Evolutionary conservation across 1,140 invertebrate species (phyloP).

Genomic region (Saccostrea echinata): DNA sequence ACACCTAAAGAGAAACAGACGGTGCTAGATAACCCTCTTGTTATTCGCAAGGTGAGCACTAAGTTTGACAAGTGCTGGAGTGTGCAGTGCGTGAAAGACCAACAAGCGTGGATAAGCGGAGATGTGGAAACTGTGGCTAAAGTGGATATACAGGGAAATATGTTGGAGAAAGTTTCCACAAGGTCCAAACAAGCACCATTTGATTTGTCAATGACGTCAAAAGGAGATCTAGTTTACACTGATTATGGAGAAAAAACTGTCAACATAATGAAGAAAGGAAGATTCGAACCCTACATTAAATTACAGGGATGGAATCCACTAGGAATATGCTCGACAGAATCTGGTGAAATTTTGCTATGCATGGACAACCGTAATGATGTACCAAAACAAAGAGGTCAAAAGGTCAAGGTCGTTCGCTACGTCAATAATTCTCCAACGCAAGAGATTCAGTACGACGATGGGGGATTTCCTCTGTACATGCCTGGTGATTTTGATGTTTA

Average conservation of each 20-base stretch:
- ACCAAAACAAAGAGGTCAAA: background rate
- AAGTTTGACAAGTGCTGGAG: constrained; percentile 26
- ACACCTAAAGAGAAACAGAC: background rate
- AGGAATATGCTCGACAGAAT: constrained; percentile 13
- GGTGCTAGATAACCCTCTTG: background rate
- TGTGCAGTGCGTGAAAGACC: background rate
- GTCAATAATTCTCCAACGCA: background rate
- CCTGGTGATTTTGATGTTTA: constrained; percentile 10
- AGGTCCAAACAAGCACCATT: background rate
- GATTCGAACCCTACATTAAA: background rate
- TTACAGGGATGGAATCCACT: constrained; percentile 3
- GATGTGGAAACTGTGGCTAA: background rate
- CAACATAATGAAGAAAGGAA: constrained; percentile 17
- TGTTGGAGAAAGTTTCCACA: background rate
- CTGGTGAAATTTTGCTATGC: background rate
- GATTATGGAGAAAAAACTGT: constrained; percentile 10
- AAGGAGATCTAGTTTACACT: background rate
- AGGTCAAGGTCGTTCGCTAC: constrained; percentile 14
- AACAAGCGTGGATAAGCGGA: constrained; percentile 7
- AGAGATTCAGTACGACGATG: constrained; percentile 6
- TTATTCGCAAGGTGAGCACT: background rate
- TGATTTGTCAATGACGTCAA: constrained; percentile 3
- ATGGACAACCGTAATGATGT: constrained; percentile 2
- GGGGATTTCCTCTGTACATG: background rate
- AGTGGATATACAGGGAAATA: background rate